A percentile compares a stretch with the other conserved stretches of the same genome.
These are phyloP conservation scores for Aleadryas rufinucha DNA, from an alignment of 2,113 vertebrate species.

Conservation along the genomic window DNA sequence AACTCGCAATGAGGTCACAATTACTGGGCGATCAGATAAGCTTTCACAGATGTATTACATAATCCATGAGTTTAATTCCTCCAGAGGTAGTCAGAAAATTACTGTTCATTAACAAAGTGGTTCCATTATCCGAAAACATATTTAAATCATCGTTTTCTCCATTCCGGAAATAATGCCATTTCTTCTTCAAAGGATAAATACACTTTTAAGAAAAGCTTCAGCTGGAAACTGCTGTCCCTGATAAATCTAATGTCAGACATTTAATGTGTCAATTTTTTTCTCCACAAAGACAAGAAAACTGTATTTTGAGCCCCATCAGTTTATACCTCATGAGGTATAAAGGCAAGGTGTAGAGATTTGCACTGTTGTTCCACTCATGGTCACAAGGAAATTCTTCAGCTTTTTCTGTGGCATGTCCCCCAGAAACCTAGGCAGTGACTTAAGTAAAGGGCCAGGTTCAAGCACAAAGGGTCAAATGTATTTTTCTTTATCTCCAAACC, in stretches of 20 bases:
- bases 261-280: neutral
- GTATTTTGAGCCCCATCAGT: neutral
- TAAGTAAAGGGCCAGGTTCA: neutral
- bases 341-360: neutral
- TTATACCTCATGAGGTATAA: neutral
- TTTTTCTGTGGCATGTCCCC: neutral
- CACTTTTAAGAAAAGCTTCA: neutral
- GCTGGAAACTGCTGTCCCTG: neutral
- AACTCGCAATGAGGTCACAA: slow-evolving; percentile 61
- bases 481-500: slow-evolving; percentile 52
- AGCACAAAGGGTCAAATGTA: slow-evolving; percentile 38
- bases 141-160: slow-evolving; percentile 26
- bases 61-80: slow-evolving; percentile 66
- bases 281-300: neutral
- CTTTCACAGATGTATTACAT: slow-evolving; percentile 65
- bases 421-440: neutral
- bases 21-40: slow-evolving; percentile 69
- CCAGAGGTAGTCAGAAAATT: slow-evolving; percentile 64
- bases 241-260: neutral
- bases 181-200: slow-evolving; percentile 19
- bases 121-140: slow-evolving; percentile 54
- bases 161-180: neutral
- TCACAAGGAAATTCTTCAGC: neutral
- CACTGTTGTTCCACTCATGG: neutral
- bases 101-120: slow-evolving; percentile 57